Percentiles rank a stretch among this genome's conserved stretches.
phyloP scores from a whole-genome alignment of 2,113 vertebrate species.

The Sinosuthora webbiana region DNA sequence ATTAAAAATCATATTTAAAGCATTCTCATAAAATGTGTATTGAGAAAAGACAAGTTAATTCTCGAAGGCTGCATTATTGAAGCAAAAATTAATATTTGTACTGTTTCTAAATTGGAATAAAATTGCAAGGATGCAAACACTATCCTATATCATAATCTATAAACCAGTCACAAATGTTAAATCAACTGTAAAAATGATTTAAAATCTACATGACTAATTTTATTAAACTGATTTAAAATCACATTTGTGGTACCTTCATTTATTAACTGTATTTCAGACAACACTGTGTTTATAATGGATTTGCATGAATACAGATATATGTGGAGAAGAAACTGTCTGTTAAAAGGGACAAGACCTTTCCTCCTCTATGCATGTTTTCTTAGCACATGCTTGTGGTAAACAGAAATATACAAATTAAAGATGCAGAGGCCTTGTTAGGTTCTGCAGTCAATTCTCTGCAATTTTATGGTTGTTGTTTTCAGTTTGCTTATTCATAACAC shows the following conservation, averaged over 20 bases:
- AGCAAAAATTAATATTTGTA: slow-evolving; percentile 88
- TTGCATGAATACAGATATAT: slow-evolving; percentile 37
- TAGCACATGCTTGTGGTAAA: neutral
- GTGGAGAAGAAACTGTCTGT: neutral
- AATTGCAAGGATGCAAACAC: slow-evolving; percentile 79
- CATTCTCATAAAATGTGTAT: slow-evolving; percentile 78
- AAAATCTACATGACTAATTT: slow-evolving; percentile 80
- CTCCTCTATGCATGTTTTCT: neutral
- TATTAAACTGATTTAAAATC: slow-evolving; percentile 81
- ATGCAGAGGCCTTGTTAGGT: slow-evolving; percentile 27
- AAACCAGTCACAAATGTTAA: slow-evolving; percentile 80
- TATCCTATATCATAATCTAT: slow-evolving; percentile 77
- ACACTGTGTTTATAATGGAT: slow-evolving; percentile 57
- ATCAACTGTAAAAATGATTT: slow-evolving; percentile 81
- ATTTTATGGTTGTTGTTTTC: slow-evolving; percentile 34
- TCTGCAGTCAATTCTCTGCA: slow-evolving; percentile 27
- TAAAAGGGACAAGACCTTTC: neutral
- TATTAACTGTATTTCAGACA: slow-evolving; percentile 74
- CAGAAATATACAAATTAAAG: slow-evolving; percentile 21
- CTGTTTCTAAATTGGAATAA: slow-evolving; percentile 86
- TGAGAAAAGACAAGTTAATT: slow-evolving; percentile 80
- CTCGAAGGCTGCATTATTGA: slow-evolving; percentile 86
- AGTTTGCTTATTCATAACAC: slow-evolving; percentile 28
- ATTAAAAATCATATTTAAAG: slow-evolving; percentile 89
- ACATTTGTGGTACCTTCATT: slow-evolving; percentile 73